Evolutionary conservation across 2,113 vertebrate species (phyloP), one percentile per base, ranked within the genome.

Genomic region (Apteryx mantelli): DNA sequence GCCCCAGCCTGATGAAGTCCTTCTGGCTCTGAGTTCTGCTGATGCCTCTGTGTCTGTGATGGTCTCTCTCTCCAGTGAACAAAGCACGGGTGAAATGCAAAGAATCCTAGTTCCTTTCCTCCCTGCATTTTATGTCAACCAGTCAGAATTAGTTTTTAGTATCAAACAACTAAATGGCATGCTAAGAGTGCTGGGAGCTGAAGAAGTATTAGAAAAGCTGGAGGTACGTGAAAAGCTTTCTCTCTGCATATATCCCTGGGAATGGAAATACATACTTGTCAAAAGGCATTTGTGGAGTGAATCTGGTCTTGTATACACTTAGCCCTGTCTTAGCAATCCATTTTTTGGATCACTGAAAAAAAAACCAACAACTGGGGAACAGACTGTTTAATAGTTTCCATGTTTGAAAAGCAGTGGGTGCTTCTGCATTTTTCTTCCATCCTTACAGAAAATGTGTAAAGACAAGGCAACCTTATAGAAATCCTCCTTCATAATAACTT

Each of bases 81-180:
- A 38, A 2, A 56, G 50, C 82, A 88, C 50, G 78, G 96, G 55
- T 2, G 95, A 91, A 64, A 68, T n/a, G 75, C 96, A 94, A 40
- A 89, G 91, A 63, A 60, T 96, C 64, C 86, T 91, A 21, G 92
- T 98, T 60, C 97, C 97, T 48, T 98, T 98, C 94, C 71, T 91
- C 66, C 98, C 98, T 6, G 97, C 97, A 34, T 98, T 98, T 88
- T 95, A 96, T 61, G 42, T 98, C 61, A 97, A 95, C 82, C 97
- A 98, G 58, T 94, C 97, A 50, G 96, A 97, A 74, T 1, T 98
- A 61, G 36, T 96, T 58, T 89, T 98, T 24, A 91, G 96, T 73
- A 85, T 68, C 91, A 71, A 69, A 30, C 40, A 87, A n/a, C 86
- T 79, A 17, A 32, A 24, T 1, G 69, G 69, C 7, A 89, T 97